These are phyloP conservation scores for Gephyroberyx darwinii DNA, from an alignment of 2,797 vertebrate genomes.

Conservation along the genomic window DNA sequence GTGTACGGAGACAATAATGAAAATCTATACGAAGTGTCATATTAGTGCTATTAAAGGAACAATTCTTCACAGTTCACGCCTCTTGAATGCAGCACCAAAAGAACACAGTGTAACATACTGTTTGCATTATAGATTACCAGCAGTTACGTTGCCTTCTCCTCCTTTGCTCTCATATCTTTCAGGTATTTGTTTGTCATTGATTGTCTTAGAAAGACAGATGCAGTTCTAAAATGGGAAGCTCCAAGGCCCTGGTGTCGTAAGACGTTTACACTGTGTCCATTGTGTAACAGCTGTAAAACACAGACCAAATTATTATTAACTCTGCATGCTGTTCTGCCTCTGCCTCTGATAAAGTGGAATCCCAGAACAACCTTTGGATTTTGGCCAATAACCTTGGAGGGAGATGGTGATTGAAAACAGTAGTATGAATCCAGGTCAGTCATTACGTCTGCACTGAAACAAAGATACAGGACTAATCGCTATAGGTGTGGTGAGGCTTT, in stretches of 20 bases:
- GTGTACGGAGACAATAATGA: conserved; percentile 56
- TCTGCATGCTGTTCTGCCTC: conserved; percentile 76
- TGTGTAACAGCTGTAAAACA: conserved; percentile 82
- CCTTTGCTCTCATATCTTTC: conserved; percentile 57
- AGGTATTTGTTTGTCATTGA: conserved; percentile 67
- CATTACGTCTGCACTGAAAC: conserved; percentile 73
- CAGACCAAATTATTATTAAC: conserved; percentile 82
- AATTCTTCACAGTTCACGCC: conserved; percentile 53
- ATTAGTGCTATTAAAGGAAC: conserved; percentile 62
- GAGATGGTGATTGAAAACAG: conserved; percentile 82
- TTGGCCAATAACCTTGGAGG: conserved; percentile 81
- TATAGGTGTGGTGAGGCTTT: conserved; percentile 51
- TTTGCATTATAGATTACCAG: conserved; percentile 66
- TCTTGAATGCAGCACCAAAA: conserved; percentile 50
- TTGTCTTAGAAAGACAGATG: conserved; percentile 57
- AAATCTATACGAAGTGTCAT: conserved; percentile 73
- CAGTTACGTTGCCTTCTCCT: conserved; percentile 61
- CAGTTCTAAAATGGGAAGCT: conserved; percentile 69
- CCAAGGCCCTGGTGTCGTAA: conserved; percentile 64
- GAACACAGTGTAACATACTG: conserved; percentile 53
- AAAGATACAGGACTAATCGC: conserved; percentile 55
- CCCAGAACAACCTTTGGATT: conserved; percentile 83
- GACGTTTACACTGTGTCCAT: conserved; percentile 80
- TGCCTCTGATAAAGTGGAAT: conserved; percentile 80
- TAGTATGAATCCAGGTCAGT: conserved; percentile 79